Conservation (phyloP, 1,140 invertebrate species). For the Orchesella cincta region DNA sequence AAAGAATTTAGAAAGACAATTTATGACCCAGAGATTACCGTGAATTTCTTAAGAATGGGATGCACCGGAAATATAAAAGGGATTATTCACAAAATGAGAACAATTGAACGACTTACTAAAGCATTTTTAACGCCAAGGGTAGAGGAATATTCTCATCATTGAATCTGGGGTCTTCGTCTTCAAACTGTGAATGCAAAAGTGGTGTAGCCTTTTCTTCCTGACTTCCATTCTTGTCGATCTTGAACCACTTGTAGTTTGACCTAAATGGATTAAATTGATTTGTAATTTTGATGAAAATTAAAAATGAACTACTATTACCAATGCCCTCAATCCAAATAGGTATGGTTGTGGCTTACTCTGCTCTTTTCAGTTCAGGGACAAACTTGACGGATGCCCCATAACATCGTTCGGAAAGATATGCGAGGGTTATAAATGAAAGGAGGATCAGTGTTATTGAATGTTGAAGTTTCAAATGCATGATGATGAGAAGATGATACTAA, state of each 20-base stretch:
- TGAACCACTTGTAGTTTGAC: slow-evolving; percentile 20
- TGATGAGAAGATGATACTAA: too few species aligned
- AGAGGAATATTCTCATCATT: slow-evolving; percentile 20
- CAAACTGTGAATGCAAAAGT: too few species aligned
- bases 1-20: neutral
- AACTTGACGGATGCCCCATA: neutral
- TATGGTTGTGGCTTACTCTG: slow-evolving; percentile 1
- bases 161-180: too few species aligned
- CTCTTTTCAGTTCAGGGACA: slow-evolving; percentile 2
- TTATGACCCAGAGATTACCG: neutral
- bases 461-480: too few species aligned
- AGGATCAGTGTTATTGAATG: too few species aligned
- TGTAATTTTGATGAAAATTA: neutral
- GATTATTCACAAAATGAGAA: neutral
- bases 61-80: neutral
- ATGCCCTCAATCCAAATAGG: too few species aligned
- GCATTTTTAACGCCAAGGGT: slow-evolving; percentile 13
- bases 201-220: too few species aligned
- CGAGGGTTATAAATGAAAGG: neutral
- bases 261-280: too few species aligned
- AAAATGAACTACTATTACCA: too few species aligned
- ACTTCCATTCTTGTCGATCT: slow-evolving; percentile 9
- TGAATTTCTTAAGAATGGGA: neutral
- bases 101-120: neutral
- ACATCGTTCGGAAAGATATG: neutral